Base-by-base conservation (phyloP, 2,113 vertebrate species). In the Lasiurus borealis region DNA sequence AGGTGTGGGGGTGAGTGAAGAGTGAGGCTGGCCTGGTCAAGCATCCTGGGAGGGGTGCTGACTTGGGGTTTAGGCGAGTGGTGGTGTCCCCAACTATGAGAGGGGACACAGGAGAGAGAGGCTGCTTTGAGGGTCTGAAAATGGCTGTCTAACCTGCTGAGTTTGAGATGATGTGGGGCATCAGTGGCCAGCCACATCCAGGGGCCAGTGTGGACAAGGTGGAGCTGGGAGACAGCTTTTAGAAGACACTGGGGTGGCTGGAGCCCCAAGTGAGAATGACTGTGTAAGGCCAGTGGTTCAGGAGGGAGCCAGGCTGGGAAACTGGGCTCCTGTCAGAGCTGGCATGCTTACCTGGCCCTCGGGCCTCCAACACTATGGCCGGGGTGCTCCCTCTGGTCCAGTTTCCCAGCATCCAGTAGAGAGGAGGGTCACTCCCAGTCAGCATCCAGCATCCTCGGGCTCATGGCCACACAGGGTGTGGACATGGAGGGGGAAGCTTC, bases 331-430 rank as follows among this genome's bases (percentile, higher is more conserved):
- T 2, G 1, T 9, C 23, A 1, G 25, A 87, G 18, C 34, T 31
- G 4, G 10, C 23, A 1, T 11, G 62, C 66, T 93, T 34, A 9
- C 31, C 1, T 1, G 36, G 46, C 54, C 10, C 36, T 0, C 1
- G 27, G 25, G 4, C 52, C 29, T 44, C 76, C 78, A 66, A 21
- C 46, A 12, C 8, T 34, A 46, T 27, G 10, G n/a, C 50, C 40
- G 13, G 44, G 40, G 81, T 10, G 6, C 82, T 25, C 40, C 50
- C 25, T 27, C 40, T 13, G 40, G 29, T 18, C 27, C 36, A 31
- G 66, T 31, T n/a, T 6, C 19, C 18, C 6, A 25, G n/a, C n/a
- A 23, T 11, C 21, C 34, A 29, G 3, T 2, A 11, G 8, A 29
- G 31, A 80, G 46, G 19, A 29, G 48, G 46, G 77, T 5, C 16